Evolutionary conservation across 2,113 vertebrate genomes (phyloP), one percentile per base, ranked within the genome.

Genomic region (Fukomys damarensis): DNA sequence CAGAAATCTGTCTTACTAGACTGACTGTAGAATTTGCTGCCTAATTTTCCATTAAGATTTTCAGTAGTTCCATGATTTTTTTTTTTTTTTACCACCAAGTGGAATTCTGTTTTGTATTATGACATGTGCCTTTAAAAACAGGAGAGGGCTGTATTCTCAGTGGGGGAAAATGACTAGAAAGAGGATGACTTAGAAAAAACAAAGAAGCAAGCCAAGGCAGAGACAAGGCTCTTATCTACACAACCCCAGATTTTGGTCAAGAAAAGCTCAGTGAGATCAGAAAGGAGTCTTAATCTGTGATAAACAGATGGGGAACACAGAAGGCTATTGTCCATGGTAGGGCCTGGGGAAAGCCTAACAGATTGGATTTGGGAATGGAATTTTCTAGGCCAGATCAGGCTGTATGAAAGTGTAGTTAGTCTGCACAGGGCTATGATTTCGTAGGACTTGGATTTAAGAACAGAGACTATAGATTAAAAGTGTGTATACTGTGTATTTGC

Each of bases 201-300:
- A 88, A 70, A 86, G 24, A 93, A 24, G 1, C 63, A 66, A 66
- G 68, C 96, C 93, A 97, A 97, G 63, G 56, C 89, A 95, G 61
- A 46, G 76, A 94, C 89, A 95, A 95, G 90, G 7, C 68, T 95
- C 94, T 90, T 87, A 76, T 83, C 12, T 96, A 80, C 38, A 95
- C 65, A 89, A 38, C 52, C 79, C 96, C 66, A 92, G 95, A 83
- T 85, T 95, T 89, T 97, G 77, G 97, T 92, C 95, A 94, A 90
- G 94, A 63, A 91, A 97, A 86, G 38, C 93, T 93, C 88, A 74
- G 46, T 7, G 59, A 91, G 95, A 94, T 97, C 93, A 96, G 93
- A 97, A 93, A 79, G 46, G 58, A 81, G 54, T 97, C 11, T 30
- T 95, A 70, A 95, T 97, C 88, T 93, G 43, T 41, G 86, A 93